Conservation (phyloP, 2,888 invertebrate species). For the Halictus ligatus region DNA sequence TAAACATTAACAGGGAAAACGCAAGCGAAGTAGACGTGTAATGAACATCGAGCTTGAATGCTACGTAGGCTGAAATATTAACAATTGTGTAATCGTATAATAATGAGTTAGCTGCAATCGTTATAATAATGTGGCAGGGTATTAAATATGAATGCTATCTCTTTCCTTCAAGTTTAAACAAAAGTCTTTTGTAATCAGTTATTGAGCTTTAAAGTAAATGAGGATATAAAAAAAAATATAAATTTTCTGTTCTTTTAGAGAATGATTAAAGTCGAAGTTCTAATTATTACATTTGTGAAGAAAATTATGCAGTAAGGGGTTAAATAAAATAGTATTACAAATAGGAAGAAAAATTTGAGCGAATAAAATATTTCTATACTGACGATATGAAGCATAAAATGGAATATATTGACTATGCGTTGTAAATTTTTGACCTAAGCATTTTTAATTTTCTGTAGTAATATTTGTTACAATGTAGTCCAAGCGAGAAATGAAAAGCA, state of each 20-base stretch:
- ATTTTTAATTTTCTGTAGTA: background rate
- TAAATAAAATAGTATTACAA: too few relatives aligned
- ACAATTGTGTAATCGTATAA: background rate
- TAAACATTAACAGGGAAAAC: background rate
- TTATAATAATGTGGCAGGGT: background rate
- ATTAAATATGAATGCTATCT: background rate
- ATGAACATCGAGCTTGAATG: background rate
- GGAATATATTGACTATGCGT: too few relatives aligned
- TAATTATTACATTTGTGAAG: too few relatives aligned
- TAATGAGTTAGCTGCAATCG: background rate
- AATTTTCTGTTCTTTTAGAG: background rate
- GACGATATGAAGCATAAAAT: too few relatives aligned
- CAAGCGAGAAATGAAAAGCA: background rate
- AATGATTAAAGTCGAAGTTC: too few relatives aligned
- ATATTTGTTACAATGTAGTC: background rate
- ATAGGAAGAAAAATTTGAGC: too few relatives aligned
- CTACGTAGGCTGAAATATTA: background rate
- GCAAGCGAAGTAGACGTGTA: background rate
- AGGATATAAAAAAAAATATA: background rate
- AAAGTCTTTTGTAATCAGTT: too few relatives aligned
- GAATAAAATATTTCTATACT: too few relatives aligned
- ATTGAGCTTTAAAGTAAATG: background rate
- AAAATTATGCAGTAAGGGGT: too few relatives aligned
- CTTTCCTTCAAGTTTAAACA: background rate
- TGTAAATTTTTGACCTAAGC: too few relatives aligned